Evolutionary conservation across 2,113 vertebrate species (phyloP).

Genomic region (Acrocephalus arundinaceus): DNA sequence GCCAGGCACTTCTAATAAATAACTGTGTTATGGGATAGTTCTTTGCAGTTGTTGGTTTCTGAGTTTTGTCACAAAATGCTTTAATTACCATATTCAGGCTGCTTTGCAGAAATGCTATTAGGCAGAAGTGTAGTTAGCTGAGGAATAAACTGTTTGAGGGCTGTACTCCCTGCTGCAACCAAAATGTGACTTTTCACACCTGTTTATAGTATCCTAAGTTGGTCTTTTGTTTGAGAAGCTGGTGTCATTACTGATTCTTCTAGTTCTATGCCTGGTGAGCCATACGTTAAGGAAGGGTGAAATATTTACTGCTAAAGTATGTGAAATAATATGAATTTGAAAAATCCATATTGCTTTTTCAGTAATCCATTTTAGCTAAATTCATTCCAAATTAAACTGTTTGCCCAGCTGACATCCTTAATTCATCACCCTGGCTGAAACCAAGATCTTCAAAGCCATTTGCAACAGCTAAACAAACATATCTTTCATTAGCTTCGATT

Average conservation of each 20-base stretch:
- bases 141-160: not conserved
- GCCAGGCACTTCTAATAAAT: not conserved
- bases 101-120: not conserved
- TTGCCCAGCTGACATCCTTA: slow-evolving; percentile 5
- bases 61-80: not conserved
- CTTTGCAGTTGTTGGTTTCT: not conserved
- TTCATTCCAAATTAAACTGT: slow-evolving; percentile 16
- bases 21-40: not conserved
- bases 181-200: not conserved
- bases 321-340: not conserved
- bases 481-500: not conserved
- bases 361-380: not conserved
- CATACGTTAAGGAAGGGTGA: not conserved
- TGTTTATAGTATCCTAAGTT: not conserved
- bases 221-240: not conserved
- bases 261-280: not conserved
- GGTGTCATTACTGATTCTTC: not conserved
- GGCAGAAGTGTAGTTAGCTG: not conserved
- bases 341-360: not conserved
- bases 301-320: not conserved
- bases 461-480: not conserved
- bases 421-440: slow-evolving; percentile 14
- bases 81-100: not conserved
- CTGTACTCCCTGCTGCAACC: not conserved
- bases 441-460: not conserved